A percentile compares a stretch with the other conserved stretches of the same genome.
phyloP scores from a whole-genome alignment of 2,888 invertebrate species.

The Zootermopsis nevadensis region DNA sequence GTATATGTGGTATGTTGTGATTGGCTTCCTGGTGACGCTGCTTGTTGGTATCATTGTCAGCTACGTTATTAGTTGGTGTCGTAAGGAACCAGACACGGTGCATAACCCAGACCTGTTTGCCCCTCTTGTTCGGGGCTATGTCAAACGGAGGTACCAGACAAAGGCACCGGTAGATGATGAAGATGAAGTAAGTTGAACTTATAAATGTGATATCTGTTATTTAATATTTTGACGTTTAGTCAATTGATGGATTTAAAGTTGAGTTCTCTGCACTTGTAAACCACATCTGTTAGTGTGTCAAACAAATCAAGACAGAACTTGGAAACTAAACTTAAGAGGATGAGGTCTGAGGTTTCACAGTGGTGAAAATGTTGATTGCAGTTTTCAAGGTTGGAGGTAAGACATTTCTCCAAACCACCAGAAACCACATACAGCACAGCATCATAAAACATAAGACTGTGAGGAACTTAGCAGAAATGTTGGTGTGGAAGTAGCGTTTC shows the following conservation, averaged over 20 bases:
- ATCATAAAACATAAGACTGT: no score
- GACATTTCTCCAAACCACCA: neutral
- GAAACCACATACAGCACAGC: no score
- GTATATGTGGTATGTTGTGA: constrained; percentile 64
- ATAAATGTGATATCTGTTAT: neutral
- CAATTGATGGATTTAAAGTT: neutral
- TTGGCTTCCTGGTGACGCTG: constrained; percentile 64
- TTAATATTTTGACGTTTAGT: neutral
- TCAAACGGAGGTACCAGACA: neutral
- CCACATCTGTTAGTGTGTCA: neutral
- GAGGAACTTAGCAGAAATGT: no score
- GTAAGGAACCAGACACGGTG: constrained; percentile 58
- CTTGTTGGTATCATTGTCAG: constrained; percentile 67
- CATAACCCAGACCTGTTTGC: constrained; percentile 71
- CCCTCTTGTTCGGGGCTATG: constrained; percentile 65
- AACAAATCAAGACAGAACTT: neutral
- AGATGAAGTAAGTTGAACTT: neutral
- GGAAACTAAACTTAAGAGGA: neutral
- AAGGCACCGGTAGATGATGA: neutral
- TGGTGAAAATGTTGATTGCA: no score
- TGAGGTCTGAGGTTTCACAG: neutral
- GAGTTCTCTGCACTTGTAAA: neutral
- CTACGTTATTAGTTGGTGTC: constrained; percentile 60
- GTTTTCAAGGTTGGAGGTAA: neutral
- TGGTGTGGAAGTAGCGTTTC: neutral